These are phyloP conservation scores for Meandrusa payeni DNA, from an alignment of 2,888 invertebrate species.

Conservation along the genomic window DNA sequence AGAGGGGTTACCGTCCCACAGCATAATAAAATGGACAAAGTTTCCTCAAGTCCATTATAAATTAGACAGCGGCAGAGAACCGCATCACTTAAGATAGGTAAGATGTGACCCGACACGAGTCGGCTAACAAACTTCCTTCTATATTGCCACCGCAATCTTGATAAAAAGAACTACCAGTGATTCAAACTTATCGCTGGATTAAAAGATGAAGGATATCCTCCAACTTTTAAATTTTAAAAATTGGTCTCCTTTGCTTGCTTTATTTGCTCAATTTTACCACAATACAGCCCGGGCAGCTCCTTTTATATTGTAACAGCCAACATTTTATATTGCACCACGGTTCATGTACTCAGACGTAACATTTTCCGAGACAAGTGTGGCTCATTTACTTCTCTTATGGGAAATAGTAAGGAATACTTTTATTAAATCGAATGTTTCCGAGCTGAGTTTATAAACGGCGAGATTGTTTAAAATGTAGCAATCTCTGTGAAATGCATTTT, in stretches of 20 bases:
- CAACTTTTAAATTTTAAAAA: constrained; percentile 48
- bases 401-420: constrained; percentile 19
- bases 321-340: constrained; percentile 8
- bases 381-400: constrained; percentile 1
- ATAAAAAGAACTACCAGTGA: constrained; percentile 76
- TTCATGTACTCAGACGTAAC: constrained; percentile 7
- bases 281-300: constrained; percentile 9
- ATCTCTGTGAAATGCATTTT: constrained; percentile 69
- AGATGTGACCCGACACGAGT: constrained; percentile 76
- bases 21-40: constrained; percentile 80
- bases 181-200: constrained; percentile 71
- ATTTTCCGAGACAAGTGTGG: constrained; percentile 10
- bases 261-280: constrained; percentile 17
- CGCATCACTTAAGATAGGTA: constrained; percentile 80
- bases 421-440: constrained; percentile 36
- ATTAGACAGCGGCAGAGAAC: constrained; percentile 77
- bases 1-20: constrained; percentile 78
- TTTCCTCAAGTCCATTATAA: constrained; percentile 81
- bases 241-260: constrained; percentile 14
- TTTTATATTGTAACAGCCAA: constrained; percentile 29
- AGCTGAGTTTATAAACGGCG: constrained; percentile 48
- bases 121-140: constrained; percentile 67
- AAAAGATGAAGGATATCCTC: constrained; percentile 40
- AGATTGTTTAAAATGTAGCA: constrained; percentile 57
- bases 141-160: constrained; percentile 72